These are phyloP conservation scores for Dicrurus megarhynchus DNA, from an alignment of 2,113 vertebrate species.

Conservation along the genomic window DNA sequence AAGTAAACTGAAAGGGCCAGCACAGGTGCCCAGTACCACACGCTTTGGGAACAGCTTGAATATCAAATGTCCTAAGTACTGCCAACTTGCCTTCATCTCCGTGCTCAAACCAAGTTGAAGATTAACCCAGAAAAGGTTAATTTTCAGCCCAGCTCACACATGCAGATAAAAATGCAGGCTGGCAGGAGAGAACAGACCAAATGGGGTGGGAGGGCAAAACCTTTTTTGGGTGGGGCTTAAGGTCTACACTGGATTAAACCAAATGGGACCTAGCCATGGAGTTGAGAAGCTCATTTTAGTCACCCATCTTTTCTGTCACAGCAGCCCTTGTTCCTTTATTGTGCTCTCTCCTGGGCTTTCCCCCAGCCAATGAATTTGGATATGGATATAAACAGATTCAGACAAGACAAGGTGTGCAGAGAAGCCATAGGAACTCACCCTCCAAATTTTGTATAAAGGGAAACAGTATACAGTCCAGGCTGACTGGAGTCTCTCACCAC, in stretches of 20 bases:
- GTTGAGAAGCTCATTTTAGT: neutral
- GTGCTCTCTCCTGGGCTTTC: neutral
- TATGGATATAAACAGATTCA: neutral
- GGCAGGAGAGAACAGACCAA: neutral
- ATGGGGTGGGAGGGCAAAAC: neutral
- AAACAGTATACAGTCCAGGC: slow-evolving; percentile 86
- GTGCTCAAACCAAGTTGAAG: neutral
- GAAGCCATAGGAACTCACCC: slow-evolving; percentile 75
- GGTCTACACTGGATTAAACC: neutral
- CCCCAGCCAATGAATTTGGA: neutral
- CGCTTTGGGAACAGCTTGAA: neutral
- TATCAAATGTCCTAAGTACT: neutral
- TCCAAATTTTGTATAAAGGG: slow-evolving; percentile 86
- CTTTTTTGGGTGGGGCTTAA: neutral
- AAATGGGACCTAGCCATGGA: neutral
- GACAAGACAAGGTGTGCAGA: neutral
- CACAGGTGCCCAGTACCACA: neutral
- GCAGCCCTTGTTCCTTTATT: neutral
- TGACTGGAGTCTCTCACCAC: slow-evolving; percentile 93
- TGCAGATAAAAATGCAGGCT: accelerated
- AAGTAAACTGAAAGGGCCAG: neutral
- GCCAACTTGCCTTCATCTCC: accelerated
- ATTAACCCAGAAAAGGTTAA: slow-evolving; percentile 8
- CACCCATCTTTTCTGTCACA: neutral
- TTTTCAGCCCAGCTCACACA: neutral